phyloP scores from a whole-genome alignment of 2,888 invertebrate genomes.

The Scrobipalpa costella region DNA sequence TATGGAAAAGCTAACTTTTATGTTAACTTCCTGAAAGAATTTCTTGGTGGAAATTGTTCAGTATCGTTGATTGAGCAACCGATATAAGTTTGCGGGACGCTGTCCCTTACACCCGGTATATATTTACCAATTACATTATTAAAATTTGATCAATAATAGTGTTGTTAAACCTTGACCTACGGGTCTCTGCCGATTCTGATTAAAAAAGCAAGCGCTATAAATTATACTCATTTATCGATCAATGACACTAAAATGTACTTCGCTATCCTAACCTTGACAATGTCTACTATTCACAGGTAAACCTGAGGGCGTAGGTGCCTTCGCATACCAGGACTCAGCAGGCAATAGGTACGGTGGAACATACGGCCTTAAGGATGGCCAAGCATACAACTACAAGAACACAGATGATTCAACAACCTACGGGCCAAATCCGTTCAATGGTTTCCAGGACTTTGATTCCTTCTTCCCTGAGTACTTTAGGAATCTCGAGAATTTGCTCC shows the following conservation, averaged over 20 bases:
- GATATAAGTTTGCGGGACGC: too few relatives aligned
- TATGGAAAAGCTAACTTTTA: too few relatives aligned
- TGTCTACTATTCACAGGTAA: slow-evolving; percentile 33
- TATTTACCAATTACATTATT: too few relatives aligned
- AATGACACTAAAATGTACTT: neutral
- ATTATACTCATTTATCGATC: too few relatives aligned
- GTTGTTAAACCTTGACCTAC: too few relatives aligned
- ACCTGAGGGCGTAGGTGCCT: slow-evolving; percentile 56
- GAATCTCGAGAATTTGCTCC: slow-evolving; percentile 59
- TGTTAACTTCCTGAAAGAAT: too few relatives aligned
- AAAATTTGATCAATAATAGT: too few relatives aligned
- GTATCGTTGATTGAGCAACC: too few relatives aligned
- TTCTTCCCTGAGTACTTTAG: slow-evolving; percentile 66
- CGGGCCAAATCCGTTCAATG: slow-evolving; percentile 32
- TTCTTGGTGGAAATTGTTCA: too few relatives aligned
- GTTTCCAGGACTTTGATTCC: slow-evolving; percentile 46
- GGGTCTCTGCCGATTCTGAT: too few relatives aligned
- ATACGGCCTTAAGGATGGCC: slow-evolving; percentile 57
- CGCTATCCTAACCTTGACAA: neutral
- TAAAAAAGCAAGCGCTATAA: too few relatives aligned
- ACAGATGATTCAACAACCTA: slow-evolving; percentile 33
- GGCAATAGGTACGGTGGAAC: slow-evolving; percentile 73
- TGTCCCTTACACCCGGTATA: too few relatives aligned
- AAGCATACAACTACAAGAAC: slow-evolving; percentile 42
- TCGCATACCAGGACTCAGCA: slow-evolving; percentile 61